A percentile compares a stretch with the other conserved stretches of the same genome.
Conservation (phyloP, 2,888 invertebrate species). For the Elegia similella region DNA sequence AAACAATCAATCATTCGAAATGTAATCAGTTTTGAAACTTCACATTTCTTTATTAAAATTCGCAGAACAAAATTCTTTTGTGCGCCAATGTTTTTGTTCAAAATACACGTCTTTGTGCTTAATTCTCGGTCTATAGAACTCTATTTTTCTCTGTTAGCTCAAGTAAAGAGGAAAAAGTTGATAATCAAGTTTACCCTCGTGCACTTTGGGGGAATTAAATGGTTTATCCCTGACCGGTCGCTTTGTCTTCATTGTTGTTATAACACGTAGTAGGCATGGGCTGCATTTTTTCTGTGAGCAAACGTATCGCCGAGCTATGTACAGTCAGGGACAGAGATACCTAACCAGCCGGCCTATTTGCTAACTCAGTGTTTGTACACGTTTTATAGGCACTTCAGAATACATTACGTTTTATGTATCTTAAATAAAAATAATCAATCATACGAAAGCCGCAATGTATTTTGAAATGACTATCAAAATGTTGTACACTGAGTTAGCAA, state of each 20-base stretch:
- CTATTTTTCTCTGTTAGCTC: constrained; percentile 18
- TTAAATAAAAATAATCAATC: too few species aligned
- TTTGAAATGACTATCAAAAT: too few species aligned
- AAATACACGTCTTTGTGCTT: not conserved
- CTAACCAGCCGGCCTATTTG: too few species aligned
- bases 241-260: constrained; percentile 6
- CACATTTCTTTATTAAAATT: constrained; percentile 5
- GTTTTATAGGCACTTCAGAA: too few species aligned
- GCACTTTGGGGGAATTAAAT: constrained; percentile 21
- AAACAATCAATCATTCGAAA: too few species aligned
- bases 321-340: too few species aligned
- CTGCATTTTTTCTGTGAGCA: not conserved
- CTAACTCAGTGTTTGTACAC: too few species aligned
- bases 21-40: not conserved
- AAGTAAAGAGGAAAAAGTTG: constrained; percentile 19
- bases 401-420: too few species aligned
- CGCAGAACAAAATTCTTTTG: not conserved
- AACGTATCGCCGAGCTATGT: not conserved
- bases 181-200: constrained; percentile 20
- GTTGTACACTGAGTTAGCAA: too few species aligned
- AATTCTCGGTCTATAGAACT: not conserved
- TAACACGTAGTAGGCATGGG: not conserved
- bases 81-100: not conserved
- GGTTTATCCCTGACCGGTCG: constrained; percentile 7
- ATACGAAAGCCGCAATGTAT: too few species aligned